Evolutionary conservation across 2,888 invertebrate genomes (phyloP), one percentile per base, ranked within the genome.

Genomic region (Siphlonurus alternatus): DNA sequence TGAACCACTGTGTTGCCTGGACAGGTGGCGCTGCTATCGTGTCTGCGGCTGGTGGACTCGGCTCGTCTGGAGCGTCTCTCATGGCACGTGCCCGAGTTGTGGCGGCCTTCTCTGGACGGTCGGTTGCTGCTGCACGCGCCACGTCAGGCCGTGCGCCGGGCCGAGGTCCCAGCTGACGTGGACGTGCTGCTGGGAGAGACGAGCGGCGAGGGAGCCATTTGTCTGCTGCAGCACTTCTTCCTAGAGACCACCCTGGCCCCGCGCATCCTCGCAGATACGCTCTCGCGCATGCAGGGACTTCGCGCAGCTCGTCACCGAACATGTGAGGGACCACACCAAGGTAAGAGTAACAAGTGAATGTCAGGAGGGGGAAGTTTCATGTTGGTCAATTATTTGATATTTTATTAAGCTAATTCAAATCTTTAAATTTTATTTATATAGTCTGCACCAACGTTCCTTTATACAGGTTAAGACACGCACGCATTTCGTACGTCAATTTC

Each of bases 61-160:
- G 64, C 66, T 5, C 61, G 60, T 3, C 59, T 71, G 2, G 64
- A 69, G n/a, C 61, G 64, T 2, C 54, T 65, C 19, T 66, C 71
- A 1, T 64, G 68, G 61, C 23, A 24, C 2, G 65, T 71, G 53
- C 67, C 69, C 2, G 66, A 69, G 59, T 66, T 67, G 20, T 74
- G 71, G 70, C 65, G 72, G 61, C 72, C 73, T 0, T 68, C 68
- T 20, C 66, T 71, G 38, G 73, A 73, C 63, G 66, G 63, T 1
- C 63, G 66, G 0, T 54, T 72, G 0, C 65, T 73, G 20, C 63
- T 68, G 0, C 69, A 67, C 23, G 68, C 69, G 23, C 70, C 71
- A 1, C 24, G 71, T 20, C 53, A 65, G 23, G 64, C 65, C 0
- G 62, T 69, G 19, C 53, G 64, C 19, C 63, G 65, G 23, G 67